phyloP scores from a whole-genome alignment of 2,113 vertebrate genomes.

The Helogale parvula region DNA sequence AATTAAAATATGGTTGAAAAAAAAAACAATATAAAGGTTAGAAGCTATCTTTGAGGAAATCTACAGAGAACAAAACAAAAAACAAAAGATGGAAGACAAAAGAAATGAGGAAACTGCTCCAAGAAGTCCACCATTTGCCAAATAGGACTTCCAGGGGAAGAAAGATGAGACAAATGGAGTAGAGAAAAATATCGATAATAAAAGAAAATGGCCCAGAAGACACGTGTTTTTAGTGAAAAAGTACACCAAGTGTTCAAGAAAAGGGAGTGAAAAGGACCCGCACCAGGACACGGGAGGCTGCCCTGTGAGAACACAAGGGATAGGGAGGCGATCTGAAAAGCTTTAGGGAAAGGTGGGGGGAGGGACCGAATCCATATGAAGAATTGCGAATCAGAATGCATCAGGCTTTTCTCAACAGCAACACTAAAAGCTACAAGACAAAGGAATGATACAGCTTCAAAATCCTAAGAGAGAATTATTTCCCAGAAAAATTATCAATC shows the following conservation, averaged over 20 bases:
- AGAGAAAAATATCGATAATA: not conserved
- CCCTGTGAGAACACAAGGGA: not conserved
- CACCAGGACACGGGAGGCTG: not conserved
- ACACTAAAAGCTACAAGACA: slow-evolving; percentile 11
- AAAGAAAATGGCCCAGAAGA: not conserved
- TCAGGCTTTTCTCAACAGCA: not conserved
- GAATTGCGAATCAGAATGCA: not conserved
- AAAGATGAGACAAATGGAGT: not conserved
- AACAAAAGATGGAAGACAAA: not conserved
- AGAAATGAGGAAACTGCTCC: not conserved
- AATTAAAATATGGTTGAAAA: not conserved
- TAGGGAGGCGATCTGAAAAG: not conserved
- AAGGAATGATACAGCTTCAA: not conserved
- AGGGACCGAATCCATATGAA: not conserved
- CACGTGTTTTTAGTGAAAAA: not conserved
- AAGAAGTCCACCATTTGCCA: not conserved
- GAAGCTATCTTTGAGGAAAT: not conserved
- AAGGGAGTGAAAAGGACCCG: not conserved
- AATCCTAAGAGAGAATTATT: not conserved
- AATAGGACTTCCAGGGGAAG: not conserved
- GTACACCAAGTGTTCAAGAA: not conserved
- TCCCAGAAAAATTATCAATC: slow-evolving; percentile 39
- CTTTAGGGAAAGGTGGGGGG: not conserved
- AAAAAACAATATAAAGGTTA: not conserved
- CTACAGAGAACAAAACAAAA: not conserved